These are phyloP conservation scores for Drosophila saltans DNA, from an alignment of 1,140 invertebrate genomes.

Conservation along the genomic window DNA sequence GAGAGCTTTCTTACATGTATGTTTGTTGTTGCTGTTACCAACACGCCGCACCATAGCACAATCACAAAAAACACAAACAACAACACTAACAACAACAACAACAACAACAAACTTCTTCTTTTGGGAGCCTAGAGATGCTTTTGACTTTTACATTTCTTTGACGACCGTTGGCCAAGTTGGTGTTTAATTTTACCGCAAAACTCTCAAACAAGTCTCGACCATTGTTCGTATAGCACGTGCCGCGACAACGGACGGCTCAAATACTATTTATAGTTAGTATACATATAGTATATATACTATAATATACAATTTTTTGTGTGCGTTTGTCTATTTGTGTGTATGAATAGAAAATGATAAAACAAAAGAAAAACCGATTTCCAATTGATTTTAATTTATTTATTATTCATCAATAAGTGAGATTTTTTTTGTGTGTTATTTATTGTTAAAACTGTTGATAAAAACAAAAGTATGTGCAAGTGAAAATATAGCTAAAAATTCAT, in stretches of 20 bases:
- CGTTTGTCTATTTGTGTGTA: background rate
- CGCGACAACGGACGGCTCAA: constrained; percentile 31
- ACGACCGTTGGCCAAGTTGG: constrained; percentile 63
- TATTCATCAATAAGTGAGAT: background rate
- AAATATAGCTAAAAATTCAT: background rate
- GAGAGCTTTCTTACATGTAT: background rate
- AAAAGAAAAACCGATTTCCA: background rate
- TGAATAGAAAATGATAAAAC: constrained; percentile 3
- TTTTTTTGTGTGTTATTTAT: background rate
- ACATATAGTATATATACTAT: background rate
- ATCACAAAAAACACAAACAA: background rate
- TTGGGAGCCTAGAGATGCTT: constrained; percentile 38
- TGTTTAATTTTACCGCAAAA: constrained; percentile 18
- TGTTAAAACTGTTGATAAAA: background rate
- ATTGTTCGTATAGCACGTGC: constrained; percentile 75
- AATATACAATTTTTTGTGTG: background rate
- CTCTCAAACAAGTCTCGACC: constrained; percentile 72
- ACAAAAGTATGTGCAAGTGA: too few relatives aligned
- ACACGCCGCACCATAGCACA: background rate
- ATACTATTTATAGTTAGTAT: constrained; percentile 9
- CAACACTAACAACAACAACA: background rate
- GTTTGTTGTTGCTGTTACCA: constrained; percentile 12
- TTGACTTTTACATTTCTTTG: constrained; percentile 72
- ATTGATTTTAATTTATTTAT: constrained; percentile 5
- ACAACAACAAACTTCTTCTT: constrained; percentile 48